phyloP scores from a whole-genome alignment of 2,888 invertebrate species.

The Perithous albicinctus region DNA sequence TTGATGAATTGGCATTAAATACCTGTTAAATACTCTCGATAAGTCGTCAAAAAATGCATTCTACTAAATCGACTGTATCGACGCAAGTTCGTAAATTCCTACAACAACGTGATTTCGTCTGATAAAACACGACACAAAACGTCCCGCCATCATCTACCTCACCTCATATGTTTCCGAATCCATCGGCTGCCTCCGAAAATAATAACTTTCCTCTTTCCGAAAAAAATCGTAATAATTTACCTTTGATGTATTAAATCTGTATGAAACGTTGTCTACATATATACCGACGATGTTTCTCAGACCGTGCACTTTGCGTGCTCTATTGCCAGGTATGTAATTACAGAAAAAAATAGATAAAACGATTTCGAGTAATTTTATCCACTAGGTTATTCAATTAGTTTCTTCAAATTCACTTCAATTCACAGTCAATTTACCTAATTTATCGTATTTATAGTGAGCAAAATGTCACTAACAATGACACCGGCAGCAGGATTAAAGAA shows the following conservation, averaged over 20 bases:
- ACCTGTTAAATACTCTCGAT: too few relatives aligned
- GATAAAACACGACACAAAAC: too few relatives aligned
- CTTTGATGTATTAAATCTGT: not conserved
- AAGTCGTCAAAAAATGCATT: too few relatives aligned
- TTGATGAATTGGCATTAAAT: too few relatives aligned
- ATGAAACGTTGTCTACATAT: not conserved
- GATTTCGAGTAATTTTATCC: conserved; percentile 13
- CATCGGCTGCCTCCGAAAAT: not conserved
- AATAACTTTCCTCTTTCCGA: not conserved
- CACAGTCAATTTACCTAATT: conserved; percentile 10
- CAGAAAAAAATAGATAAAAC: too few relatives aligned
- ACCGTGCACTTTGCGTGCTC: conserved; percentile 34
- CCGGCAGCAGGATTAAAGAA: conserved; percentile 88
- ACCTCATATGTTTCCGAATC: too few relatives aligned
- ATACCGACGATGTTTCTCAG: conserved; percentile 56
- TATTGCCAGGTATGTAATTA: conserved; percentile 59
- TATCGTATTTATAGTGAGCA: conserved; percentile 39
- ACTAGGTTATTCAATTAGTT: conserved; percentile 42
- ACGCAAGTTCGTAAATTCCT: not conserved
- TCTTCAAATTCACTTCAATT: not conserved
- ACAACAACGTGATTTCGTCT: not conserved
- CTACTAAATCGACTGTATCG: too few relatives aligned
- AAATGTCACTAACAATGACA: conserved; percentile 53
- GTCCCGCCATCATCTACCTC: too few relatives aligned
- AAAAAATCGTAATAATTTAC: not conserved